Conservation (phyloP, 2,113 vertebrate genomes). For the Ivindomyrus marchei region DNA sequence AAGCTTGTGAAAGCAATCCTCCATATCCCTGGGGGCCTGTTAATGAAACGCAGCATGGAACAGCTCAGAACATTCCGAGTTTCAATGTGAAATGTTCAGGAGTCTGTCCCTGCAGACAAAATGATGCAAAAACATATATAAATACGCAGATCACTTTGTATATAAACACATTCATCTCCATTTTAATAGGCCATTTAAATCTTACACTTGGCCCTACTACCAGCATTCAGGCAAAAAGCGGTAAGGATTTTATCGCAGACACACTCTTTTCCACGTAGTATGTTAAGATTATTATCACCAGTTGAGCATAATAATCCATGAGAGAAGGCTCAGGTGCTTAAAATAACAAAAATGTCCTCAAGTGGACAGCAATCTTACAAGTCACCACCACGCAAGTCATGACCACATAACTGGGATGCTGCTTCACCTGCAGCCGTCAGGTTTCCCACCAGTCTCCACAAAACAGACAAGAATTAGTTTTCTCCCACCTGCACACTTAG, state of each 20-base stretch:
- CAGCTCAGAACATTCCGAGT: neutral
- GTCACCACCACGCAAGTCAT: neutral
- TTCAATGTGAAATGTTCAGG: neutral
- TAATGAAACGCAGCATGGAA: neutral
- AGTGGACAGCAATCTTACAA: neutral
- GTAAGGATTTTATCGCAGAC: neutral
- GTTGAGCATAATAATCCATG: neutral
- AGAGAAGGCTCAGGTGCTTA: neutral
- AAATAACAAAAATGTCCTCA: neutral
- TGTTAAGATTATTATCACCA: neutral
- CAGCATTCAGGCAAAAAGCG: neutral
- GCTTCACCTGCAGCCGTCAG: neutral
- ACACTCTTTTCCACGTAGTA: neutral
- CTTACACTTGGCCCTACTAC: neutral
- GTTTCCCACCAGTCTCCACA: neutral
- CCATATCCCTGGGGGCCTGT: neutral
- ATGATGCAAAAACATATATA: neutral
- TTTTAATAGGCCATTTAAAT: neutral
- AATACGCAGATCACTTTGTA: neutral
- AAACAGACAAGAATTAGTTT: neutral
- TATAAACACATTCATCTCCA: neutral
- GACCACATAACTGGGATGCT: neutral
- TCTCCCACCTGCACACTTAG: neutral
- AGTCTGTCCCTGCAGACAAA: neutral
- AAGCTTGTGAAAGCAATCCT: neutral